These are phyloP conservation scores for Phylloscopus trochilus DNA, from an alignment of 2,113 vertebrate genomes.

Conservation along the genomic window DNA sequence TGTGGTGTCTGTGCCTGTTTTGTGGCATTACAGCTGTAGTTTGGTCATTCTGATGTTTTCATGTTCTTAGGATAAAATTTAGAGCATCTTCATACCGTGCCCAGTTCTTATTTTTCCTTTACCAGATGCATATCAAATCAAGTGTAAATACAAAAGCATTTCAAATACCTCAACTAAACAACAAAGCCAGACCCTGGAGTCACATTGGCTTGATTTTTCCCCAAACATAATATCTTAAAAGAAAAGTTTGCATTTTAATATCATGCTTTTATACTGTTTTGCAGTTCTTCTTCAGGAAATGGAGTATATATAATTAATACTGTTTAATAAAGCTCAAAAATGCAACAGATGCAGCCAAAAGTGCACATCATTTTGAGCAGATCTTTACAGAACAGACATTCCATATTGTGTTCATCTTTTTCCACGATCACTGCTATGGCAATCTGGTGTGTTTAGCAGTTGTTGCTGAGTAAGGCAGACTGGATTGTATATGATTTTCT, in stretches of 20 bases:
- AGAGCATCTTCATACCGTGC: background rate
- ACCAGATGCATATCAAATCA: background rate
- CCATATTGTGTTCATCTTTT: slow-evolving; percentile 74
- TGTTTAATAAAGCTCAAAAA: slow-evolving; percentile 71
- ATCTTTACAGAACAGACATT: slow-evolving; percentile 71
- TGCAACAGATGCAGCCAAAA: slow-evolving; percentile 70
- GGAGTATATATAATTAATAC: slow-evolving; percentile 63
- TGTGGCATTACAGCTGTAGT: background rate
- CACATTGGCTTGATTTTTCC: background rate
- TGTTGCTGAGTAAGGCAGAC: slow-evolving; percentile 71
- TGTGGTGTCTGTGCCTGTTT: background rate
- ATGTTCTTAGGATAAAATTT: background rate
- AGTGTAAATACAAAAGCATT: background rate
- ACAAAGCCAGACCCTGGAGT: background rate
- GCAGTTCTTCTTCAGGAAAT: slow-evolving; percentile 19
- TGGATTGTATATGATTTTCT: slow-evolving; percentile 68
- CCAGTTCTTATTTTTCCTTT: background rate
- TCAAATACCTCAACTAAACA: slow-evolving; percentile 8
- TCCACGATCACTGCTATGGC: slow-evolving; percentile 61
- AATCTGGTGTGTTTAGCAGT: slow-evolving; percentile 70
- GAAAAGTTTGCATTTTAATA: slow-evolving; percentile 4
- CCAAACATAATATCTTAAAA: background rate
- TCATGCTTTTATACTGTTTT: slow-evolving; percentile 13
- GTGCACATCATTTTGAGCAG: slow-evolving; percentile 67
- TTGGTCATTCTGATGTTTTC: background rate